Evolutionary conservation across 2,888 invertebrate genomes (phyloP), one percentile per base, ranked within the genome.

Genomic region (Julus scanicus): DNA sequence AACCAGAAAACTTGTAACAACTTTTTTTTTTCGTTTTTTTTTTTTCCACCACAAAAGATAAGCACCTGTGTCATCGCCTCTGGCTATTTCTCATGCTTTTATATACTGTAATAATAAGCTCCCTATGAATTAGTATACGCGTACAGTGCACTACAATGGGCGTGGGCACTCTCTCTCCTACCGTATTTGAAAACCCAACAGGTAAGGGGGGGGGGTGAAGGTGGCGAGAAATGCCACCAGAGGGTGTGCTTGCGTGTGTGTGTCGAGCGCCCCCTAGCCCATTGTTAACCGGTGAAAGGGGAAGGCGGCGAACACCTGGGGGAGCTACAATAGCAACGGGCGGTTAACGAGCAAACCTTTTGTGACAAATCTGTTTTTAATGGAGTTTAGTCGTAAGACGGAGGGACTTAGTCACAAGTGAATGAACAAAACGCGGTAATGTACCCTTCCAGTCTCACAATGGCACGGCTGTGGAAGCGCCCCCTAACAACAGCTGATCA

Each of bases 281-380:
- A 86, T 86, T 86, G 86, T 86, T 37, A 15, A 4, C 4, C 5
- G 20, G 29, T 20, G 49, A 29, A 57, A 57, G 86, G 63, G 11
- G 86, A 57, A 20, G 53, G 86, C 40, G 86, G 57, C 37, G 53
- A 39, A 86, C 53, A 39, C 57, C 40, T 39, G 48, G 39, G 53
- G 39, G 86, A 37, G 86, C 63, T 37, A 86, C 86, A 86, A 86
- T 86, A 57, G 53, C 57, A 57, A 86, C 49, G 37, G 53, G 57
- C n/a, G 86, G 86, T 57, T 40, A 86, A 86, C 86, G 53, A 86
- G 86, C 49, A 57, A 86, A 57, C 53, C 86, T 49, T 86, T 86
- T 86, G 86, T 86, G 86, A 86, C 86, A 86, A 86, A 86, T 86
- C 53, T 86, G 53, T 86, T 63, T 86, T 86, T 86, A 86, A 86